Percentiles rank a stretch among this genome's conserved stretches.
Evolutionary conservation across 2,113 vertebrate species (phyloP).

Genomic region (Campylorhamphus procurvoides): DNA sequence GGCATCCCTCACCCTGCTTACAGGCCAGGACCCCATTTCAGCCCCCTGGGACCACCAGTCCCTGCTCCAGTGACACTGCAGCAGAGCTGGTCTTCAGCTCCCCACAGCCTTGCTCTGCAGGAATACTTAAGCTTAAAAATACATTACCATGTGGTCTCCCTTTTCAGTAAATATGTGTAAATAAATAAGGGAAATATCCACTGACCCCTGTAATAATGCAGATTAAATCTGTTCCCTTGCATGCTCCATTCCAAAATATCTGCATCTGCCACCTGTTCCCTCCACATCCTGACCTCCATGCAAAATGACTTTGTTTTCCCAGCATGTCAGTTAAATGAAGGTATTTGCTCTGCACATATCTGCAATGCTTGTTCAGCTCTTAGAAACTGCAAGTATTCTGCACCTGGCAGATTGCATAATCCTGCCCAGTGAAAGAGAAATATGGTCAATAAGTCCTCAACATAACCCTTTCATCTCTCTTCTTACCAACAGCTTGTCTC

Average conservation of each 20-base stretch:
- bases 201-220: neutral
- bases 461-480: conserved; percentile 21
- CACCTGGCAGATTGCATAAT: conserved; percentile 35
- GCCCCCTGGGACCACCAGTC: neutral
- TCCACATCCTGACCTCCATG: conserved; percentile 21
- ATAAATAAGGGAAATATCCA: conserved; percentile 8
- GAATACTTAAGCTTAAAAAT: conserved; percentile 24
- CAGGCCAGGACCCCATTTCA: neutral
- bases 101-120: neutral
- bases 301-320: neutral
- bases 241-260: conserved; percentile 20
- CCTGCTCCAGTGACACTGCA: neutral
- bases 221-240: conserved; percentile 29
- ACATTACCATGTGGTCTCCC: neutral
- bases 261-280: conserved; percentile 17
- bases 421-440: conserved; percentile 36
- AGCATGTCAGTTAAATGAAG: neutral
- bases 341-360: neutral
- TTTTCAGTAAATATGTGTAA: conserved; percentile 25
- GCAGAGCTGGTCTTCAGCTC: neutral
- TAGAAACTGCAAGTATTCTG: conserved; percentile 43
- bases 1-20: neutral
- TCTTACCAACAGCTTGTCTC: neutral
- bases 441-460: conserved; percentile 10
- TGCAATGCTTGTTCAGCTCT: conserved; percentile 37